Percentiles rank a stretch among this genome's conserved stretches.
Conservation (phyloP, 2,888 invertebrate species). For the Cosmia pyralina region DNA sequence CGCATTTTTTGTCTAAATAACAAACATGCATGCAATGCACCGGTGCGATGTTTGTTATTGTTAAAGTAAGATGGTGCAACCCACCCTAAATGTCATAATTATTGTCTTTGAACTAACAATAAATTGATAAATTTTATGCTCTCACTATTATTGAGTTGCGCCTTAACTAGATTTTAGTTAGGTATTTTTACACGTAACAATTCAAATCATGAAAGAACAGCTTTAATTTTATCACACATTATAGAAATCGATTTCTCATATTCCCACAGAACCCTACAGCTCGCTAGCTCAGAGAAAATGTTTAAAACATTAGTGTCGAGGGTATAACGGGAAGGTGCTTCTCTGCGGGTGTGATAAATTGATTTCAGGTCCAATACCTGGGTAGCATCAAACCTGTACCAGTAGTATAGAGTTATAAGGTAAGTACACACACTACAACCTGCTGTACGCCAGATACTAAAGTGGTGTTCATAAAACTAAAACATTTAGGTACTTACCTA, state of each 20-base stretch:
- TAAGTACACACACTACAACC: too few relatives aligned
- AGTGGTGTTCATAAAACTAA: background rate
- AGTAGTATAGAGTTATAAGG: constrained; percentile 8
- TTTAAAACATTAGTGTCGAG: constrained; percentile 84
- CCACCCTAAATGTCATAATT: too few relatives aligned
- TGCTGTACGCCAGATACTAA: background rate
- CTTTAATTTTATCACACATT: background rate
- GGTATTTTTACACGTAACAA: background rate
- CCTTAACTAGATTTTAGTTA: background rate
- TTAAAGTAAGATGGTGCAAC: too few relatives aligned
- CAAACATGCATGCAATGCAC: too few relatives aligned
- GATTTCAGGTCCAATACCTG: constrained; percentile 67
- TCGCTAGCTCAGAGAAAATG: constrained; percentile 69
- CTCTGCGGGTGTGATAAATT: constrained; percentile 75
- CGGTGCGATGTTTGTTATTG: too few relatives aligned
- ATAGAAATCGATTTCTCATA: constrained; percentile 27
- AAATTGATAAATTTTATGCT: background rate
- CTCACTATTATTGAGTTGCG: background rate
- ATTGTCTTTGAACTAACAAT: background rate
- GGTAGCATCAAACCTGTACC: constrained; percentile 26
- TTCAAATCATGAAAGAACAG: background rate
- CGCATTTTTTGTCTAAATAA: too few relatives aligned
- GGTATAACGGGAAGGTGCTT: constrained; percentile 74
- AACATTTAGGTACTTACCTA: background rate
- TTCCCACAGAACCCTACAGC: constrained; percentile 60